Base-by-base conservation (phyloP, 1,140 invertebrate species). In the Cotesia glomerata region DNA sequence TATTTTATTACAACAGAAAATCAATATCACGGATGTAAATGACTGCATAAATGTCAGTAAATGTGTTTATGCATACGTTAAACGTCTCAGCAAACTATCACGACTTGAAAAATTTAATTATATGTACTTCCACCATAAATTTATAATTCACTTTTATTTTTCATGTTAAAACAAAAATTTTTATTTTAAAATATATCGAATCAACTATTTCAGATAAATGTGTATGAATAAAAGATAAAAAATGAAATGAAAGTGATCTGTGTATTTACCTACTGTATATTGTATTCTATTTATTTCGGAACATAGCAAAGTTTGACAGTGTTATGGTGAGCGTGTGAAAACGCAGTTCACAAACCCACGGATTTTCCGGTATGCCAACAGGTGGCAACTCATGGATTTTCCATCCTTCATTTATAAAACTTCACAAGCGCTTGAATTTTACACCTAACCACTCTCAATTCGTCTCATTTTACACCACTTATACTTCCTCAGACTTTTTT, bases 381-480 rank as follows among this genome's bases (percentile, higher is more conserved):
- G 71, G 71, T 72, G 71, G 71, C 54, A 67, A 67, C 65, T 67
- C 39, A 49, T 52, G 63, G 39, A 35, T 65, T 67, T 72, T 72
- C 63, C 71, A 72, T 72, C 71, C 63, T 49, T 61, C 64, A 72
- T 72, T 72, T 72, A 72, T 65, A 67, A 72, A 72, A 72, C 49
- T 72, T 72, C 65, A 67, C 65, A 52, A 39, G 16, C 39, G 51
- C 39, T 26, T 54, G 52, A 52, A 51, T 67, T 67, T 16, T 18
- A 26, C 65, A 51, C 65, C 51, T 34, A 54, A 67, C 49, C 18
- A 67, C 65, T 52, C 26, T 51, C 32, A 14, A 67, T 67, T 49
- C 34, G 26, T 36, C 59, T 35, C 59, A 62, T 36, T 36, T 35
- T 62, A 35, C 5, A 71, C 58, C 4, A 54, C 59, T 64, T 14